Conservation (phyloP, 1,140 invertebrate genomes). For the Diorhabda sublineata region DNA sequence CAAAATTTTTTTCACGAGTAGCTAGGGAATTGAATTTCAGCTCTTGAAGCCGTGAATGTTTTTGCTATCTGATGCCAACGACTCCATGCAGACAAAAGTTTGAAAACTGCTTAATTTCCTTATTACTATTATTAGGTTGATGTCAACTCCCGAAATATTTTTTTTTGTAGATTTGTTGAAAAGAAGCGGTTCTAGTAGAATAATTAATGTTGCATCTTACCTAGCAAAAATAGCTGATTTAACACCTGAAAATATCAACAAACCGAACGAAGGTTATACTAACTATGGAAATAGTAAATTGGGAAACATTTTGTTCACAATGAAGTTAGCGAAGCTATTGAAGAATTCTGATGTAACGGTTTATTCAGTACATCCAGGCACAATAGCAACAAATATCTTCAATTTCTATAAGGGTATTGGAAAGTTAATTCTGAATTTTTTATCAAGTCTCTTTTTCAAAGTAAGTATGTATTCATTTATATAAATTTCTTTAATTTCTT, state of each 20-base stretch:
- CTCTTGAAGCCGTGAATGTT: too few relatives aligned
- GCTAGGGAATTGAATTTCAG: too few relatives aligned
- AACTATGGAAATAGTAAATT: slow-evolving; percentile 66
- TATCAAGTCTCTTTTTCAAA: slow-evolving; percentile 24
- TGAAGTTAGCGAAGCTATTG: slow-evolving; percentile 56
- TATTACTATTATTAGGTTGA: too few relatives aligned
- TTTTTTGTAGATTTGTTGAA: slow-evolving; percentile 55
- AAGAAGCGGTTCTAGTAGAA: slow-evolving; percentile 55
- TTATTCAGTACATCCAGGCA: slow-evolving; percentile 42
- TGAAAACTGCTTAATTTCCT: too few relatives aligned
- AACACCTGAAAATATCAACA: slow-evolving; percentile 61
- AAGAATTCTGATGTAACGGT: slow-evolving; percentile 48
- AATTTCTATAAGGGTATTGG: slow-evolving; percentile 27
- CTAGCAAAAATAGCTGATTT: slow-evolving; percentile 57
- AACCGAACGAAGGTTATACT: slow-evolving; percentile 13
- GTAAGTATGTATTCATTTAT: slow-evolving; percentile 5
- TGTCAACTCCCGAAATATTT: neutral
- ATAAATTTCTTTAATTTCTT: neutral
- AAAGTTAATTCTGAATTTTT: slow-evolving; percentile 15
- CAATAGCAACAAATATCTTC: slow-evolving; percentile 42
- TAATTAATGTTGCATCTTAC: slow-evolving; percentile 63
- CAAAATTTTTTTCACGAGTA: too few relatives aligned
- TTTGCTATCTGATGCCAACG: too few relatives aligned
- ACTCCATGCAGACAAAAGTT: too few relatives aligned
- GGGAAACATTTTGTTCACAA: slow-evolving; percentile 63